phyloP scores from a whole-genome alignment of 2,888 invertebrate genomes.

The Andrena camellia region DNA sequence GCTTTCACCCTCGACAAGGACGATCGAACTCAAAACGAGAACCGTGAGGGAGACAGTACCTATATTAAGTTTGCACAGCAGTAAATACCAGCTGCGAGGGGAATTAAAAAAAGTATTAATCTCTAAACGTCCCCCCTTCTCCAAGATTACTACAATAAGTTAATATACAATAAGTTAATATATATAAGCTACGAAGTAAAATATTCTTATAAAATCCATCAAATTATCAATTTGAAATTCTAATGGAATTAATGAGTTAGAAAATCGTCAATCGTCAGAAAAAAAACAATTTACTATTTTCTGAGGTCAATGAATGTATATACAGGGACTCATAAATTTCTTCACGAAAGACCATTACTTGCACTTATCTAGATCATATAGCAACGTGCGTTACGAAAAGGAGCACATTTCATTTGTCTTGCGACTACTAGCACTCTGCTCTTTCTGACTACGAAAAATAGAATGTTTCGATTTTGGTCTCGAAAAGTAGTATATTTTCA shows the following conservation, averaged over 20 bases:
- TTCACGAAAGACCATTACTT: too few species aligned
- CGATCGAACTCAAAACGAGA: constrained; percentile 57
- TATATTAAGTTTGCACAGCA: constrained; percentile 78
- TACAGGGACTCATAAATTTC: too few species aligned
- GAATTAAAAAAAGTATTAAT: constrained; percentile 56
- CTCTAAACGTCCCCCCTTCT: constrained; percentile 23
- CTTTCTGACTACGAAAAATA: too few species aligned
- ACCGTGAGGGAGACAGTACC: constrained; percentile 24
- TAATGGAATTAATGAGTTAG: not conserved
- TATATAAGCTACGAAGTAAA: not conserved
- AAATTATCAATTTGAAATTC: not conserved
- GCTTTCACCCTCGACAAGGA: constrained; percentile 20
- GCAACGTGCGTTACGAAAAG: too few species aligned
- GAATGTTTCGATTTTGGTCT: too few species aligned
- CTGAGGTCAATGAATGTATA: too few species aligned
- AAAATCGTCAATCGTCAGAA: too few species aligned
- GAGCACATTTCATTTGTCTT: too few species aligned
- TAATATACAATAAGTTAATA: constrained; percentile 6
- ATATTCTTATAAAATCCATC: not conserved
- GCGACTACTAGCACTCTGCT: too few species aligned
- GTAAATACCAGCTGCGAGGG: constrained; percentile 66
- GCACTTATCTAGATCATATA: too few species aligned
- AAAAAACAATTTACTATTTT: too few species aligned
- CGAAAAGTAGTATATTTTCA: too few species aligned
- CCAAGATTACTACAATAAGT: not conserved